phyloP scores from a whole-genome alignment of 2,888 invertebrate genomes.

The Lycophotia porphyrea region DNA sequence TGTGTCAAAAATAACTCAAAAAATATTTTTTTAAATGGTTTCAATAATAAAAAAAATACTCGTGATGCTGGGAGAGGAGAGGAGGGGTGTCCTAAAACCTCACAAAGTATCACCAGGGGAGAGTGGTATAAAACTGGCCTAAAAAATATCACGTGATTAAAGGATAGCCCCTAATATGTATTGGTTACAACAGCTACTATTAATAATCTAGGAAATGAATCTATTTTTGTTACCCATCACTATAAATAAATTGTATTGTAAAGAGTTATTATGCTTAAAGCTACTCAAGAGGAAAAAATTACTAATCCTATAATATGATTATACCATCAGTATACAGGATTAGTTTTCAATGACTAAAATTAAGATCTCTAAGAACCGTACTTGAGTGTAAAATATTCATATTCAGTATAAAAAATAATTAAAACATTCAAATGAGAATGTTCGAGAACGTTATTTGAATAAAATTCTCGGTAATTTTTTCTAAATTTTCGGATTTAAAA shows the following conservation, averaged over 20 bases:
- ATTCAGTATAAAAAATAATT: not conserved
- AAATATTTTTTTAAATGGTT: too few relatives aligned
- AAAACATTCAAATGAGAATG: not conserved
- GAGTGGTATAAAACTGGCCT: not conserved
- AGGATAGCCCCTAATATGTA: not conserved
- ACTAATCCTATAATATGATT: not conserved
- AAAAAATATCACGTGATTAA: not conserved
- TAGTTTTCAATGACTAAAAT: not conserved
- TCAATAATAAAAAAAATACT: too few relatives aligned
- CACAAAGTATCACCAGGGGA: not conserved
- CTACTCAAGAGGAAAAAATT: not conserved
- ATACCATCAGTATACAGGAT: not conserved
- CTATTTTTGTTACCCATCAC: not conserved
- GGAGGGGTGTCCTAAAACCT: too few relatives aligned
- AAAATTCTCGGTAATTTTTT: not conserved
- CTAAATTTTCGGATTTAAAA: not conserved
- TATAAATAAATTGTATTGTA: not conserved
- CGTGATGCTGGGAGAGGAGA: too few relatives aligned
- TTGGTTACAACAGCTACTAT: not conserved
- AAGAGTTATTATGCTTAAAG: not conserved
- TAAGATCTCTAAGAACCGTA: not conserved
- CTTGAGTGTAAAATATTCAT: not conserved
- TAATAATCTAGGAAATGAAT: not conserved
- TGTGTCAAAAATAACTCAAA: too few relatives aligned
- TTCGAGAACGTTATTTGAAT: too few relatives aligned